These are phyloP conservation scores for Lepeophtheirus nordmannii DNA, from an alignment of 2,888 invertebrate species.

Conservation along the genomic window DNA sequence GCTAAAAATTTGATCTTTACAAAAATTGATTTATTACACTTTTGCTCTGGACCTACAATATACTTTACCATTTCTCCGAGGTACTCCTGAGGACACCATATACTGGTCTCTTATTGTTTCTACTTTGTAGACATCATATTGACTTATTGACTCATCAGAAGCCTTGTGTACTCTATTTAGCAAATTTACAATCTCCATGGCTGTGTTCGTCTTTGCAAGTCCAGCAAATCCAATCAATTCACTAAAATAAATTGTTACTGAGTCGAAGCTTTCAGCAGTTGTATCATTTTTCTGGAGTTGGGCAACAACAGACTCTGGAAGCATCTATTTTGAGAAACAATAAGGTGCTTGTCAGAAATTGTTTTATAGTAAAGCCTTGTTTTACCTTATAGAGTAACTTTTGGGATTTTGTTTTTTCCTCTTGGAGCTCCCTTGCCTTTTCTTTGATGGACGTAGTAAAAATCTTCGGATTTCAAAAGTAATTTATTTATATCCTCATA, in stretches of 20 bases:
- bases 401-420: not conserved
- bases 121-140: slow-evolving; percentile 21
- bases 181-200: slow-evolving; percentile 17
- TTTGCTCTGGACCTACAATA: no score
- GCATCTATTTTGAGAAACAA: slow-evolving; percentile 5
- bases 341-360: not conserved
- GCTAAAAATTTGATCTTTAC: no score
- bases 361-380: not conserved
- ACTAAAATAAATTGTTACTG: slow-evolving; percentile 20
- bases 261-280: slow-evolving; percentile 20
- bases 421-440: not conserved
- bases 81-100: slow-evolving; percentile 17
- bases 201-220: slow-evolving; percentile 4
- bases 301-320: slow-evolving; percentile 9
- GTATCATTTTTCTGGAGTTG: not conserved
- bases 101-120: slow-evolving; percentile 16
- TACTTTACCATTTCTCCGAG: slow-evolving; percentile 10
- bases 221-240: slow-evolving; percentile 2
- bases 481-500: no score
- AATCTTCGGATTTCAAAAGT: not conserved
- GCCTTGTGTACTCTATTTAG: slow-evolving; percentile 1
- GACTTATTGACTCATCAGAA: not conserved
- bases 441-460: not conserved
- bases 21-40: no score
- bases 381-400: not conserved